Evolutionary conservation across 1,140 invertebrate genomes (phyloP), one percentile per base, ranked within the genome.

Genomic region (Drosophila ercepeae): DNA sequence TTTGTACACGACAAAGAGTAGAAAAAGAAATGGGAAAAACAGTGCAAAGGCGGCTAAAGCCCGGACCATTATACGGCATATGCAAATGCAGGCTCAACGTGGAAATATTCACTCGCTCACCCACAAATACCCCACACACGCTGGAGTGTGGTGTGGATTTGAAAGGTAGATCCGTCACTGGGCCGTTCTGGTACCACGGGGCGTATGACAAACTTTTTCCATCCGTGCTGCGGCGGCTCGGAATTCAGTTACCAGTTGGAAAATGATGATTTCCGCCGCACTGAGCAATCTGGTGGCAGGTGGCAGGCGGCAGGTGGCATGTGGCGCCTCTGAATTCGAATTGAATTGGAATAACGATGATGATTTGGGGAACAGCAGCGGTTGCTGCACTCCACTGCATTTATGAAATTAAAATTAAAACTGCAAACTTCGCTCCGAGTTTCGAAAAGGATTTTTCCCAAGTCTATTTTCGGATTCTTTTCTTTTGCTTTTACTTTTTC

Each of bases 381-480:
- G 39, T 50, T 51, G 61, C 36, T 70, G 82, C 82, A 89, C 61
- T 68, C 54, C 70, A 69, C 59, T 75, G 78, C 83, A 57, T 88
- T 89, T 88, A 88, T 82, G 75, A 81, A 79, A 84, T 78, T 84
- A 72, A 79, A 84, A 75, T 76, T 84, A 75, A 71, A 84, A 75
- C 61, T 78, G 63, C 48, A 65, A 68, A 72, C 16, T 69, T 74
- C 58, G 19, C 58, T 36, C 59, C 61, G 45, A 74, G 52, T 36
- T 13, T 14, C 34, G 34, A n/a, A n/a, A 36, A 64, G 70, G 27
- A 60, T 45, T 57, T 48, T 54, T n/a, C 13, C 6, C 13, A 46
- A 50, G 25, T 34, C 16, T 27, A 32, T 51, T 51, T 36, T 54
- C 25, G 29, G 14, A 14, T 51, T 46, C 27, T 32, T 34, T 23